These are phyloP conservation scores for Thera britannica DNA, from an alignment of 2,888 invertebrate genomes.

Conservation along the genomic window DNA sequence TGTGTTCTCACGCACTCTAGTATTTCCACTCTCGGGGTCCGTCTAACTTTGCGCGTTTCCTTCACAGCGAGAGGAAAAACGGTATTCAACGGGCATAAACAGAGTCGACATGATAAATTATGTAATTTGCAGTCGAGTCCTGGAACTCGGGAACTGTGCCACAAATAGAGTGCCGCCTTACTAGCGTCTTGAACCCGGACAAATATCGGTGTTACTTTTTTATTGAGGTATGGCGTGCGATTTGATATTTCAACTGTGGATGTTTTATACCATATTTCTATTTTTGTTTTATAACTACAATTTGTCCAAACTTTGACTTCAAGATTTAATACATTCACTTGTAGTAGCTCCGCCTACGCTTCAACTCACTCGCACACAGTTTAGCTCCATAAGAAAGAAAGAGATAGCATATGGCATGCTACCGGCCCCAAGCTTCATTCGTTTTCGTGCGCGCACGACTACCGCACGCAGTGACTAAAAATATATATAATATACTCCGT, in stretches of 20 bases:
- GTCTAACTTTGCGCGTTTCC: slow-evolving; percentile 32
- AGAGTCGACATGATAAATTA: slow-evolving; percentile 69
- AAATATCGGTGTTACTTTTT: slow-evolving; percentile 37
- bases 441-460: too few species aligned
- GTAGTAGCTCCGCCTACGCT: too few species aligned
- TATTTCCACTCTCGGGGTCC: slow-evolving; percentile 17
- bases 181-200: background rate
- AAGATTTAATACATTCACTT: too few species aligned
- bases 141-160: slow-evolving; percentile 45
- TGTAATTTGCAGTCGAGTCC: slow-evolving; percentile 65
- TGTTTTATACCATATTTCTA: background rate
- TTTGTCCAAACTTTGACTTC: too few species aligned
- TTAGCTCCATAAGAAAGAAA: too few species aligned
- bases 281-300: background rate
- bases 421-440: too few species aligned
- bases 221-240: background rate
- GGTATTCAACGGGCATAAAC: slow-evolving; percentile 58
- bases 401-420: too few species aligned
- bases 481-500: too few species aligned
- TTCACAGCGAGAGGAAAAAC: slow-evolving; percentile 53
- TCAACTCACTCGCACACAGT: too few species aligned
- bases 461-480: too few species aligned
- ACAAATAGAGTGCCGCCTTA: slow-evolving; percentile 47
- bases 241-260: background rate
- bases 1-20: background rate